These are phyloP conservation scores for Caretta caretta DNA, from an alignment of 2,113 vertebrate genomes.

Conservation along the genomic window DNA sequence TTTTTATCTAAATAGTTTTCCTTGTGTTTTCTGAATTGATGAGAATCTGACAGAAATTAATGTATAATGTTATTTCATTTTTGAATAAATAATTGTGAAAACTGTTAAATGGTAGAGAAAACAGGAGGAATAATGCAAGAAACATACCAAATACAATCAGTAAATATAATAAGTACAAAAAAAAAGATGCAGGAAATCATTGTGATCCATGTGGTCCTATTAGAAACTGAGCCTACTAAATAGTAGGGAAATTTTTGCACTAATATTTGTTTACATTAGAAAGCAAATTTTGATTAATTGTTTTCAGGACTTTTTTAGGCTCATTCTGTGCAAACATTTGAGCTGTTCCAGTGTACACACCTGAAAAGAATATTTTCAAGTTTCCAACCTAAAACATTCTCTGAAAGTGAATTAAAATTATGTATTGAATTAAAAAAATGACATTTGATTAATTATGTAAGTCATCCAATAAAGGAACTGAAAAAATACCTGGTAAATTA, in stretches of 20 bases:
- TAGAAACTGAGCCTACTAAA: neutral
- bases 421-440: neutral
- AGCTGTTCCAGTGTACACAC: neutral
- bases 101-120: neutral
- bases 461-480: neutral
- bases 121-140: neutral
- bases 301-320: neutral
- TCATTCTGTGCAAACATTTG: neutral
- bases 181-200: neutral
- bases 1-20: neutral
- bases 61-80: neutral
- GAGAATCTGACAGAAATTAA: neutral
- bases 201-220: neutral
- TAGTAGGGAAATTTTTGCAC: neutral
- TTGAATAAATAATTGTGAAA: neutral
- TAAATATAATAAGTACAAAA: neutral
- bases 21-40: neutral
- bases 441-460: neutral
- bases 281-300: rapidly evolving
- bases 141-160: neutral
- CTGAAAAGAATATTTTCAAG: neutral
- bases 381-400: neutral
- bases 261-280: neutral
- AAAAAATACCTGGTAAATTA: neutral
- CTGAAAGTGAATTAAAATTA: neutral